phyloP scores from a whole-genome alignment of 2,113 vertebrate genomes.

The Trachemys scripta region DNA sequence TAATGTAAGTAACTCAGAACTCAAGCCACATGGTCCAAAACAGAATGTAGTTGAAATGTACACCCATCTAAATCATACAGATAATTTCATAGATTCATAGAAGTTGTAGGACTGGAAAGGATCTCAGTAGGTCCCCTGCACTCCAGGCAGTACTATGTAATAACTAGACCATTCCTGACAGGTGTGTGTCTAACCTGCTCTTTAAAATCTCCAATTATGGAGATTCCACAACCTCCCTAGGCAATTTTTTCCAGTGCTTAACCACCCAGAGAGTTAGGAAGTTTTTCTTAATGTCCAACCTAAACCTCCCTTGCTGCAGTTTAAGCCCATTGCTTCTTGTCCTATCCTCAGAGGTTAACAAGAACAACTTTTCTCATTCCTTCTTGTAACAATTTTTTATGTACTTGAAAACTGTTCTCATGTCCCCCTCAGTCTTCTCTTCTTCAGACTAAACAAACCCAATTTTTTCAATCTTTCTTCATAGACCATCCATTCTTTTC shows the following conservation, averaged over 20 bases:
- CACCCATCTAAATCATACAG: background rate
- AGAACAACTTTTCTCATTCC: background rate
- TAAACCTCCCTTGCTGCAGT: background rate
- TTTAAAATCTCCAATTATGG: background rate
- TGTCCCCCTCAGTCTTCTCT: background rate
- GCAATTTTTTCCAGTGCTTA: background rate
- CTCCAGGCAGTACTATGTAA: background rate
- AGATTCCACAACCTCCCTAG: background rate
- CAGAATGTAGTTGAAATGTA: background rate
- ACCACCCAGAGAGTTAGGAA: background rate
- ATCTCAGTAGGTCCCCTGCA: background rate
- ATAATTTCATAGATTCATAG: background rate
- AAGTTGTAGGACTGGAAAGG: background rate
- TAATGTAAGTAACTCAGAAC: background rate
- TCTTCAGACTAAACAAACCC: background rate
- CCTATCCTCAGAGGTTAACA: background rate
- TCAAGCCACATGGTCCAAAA: background rate
- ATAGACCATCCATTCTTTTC: background rate
- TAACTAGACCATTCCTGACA: background rate
- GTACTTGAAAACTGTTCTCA: background rate
- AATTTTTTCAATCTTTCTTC: background rate
- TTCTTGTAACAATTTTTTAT: background rate
- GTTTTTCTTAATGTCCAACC: background rate
- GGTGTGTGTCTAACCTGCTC: background rate
- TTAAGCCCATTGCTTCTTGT: background rate